A percentile compares a stretch with the other conserved stretches of the same genome.
These are phyloP conservation scores for Sinella curviseta DNA, from an alignment of 1,140 invertebrate genomes.

Conservation along the genomic window DNA sequence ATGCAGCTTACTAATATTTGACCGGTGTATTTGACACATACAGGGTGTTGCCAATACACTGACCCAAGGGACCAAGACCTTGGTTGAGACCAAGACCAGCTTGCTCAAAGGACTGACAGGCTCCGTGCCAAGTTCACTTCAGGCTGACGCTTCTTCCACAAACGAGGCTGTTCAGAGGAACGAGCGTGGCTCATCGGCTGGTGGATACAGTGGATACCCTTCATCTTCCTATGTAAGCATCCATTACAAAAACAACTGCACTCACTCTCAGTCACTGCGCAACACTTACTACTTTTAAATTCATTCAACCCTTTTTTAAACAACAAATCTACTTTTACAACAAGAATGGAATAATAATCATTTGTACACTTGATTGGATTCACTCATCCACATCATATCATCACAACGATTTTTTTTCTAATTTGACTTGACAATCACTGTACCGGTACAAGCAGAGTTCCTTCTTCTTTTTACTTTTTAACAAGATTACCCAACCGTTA, in stretches of 20 bases:
- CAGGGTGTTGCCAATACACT: slow-evolving; percentile 49
- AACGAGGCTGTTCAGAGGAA: slow-evolving; percentile 47
- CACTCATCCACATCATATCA: too few species aligned
- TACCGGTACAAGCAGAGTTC: too few species aligned
- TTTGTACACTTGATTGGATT: background rate
- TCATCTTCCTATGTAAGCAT: slow-evolving; percentile 28
- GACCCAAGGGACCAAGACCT: slow-evolving; percentile 45
- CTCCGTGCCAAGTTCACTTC: slow-evolving; percentile 40
- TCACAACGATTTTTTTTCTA: too few species aligned
- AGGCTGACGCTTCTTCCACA: slow-evolving; percentile 48
- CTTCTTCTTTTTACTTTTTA: too few species aligned
- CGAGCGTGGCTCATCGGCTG: slow-evolving; percentile 24
- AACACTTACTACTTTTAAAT: background rate
- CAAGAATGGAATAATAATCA: background rate
- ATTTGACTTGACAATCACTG: too few species aligned
- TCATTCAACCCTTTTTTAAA: too few species aligned
- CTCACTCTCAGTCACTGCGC: too few species aligned
- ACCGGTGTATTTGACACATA: background rate
- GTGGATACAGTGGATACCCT: background rate
- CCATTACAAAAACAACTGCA: background rate
- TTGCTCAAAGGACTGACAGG: slow-evolving; percentile 48
- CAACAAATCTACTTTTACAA: background rate
- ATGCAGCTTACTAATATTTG: background rate
- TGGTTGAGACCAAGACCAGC: slow-evolving; percentile 48
- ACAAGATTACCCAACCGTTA: too few species aligned